Conservation (phyloP, 2,888 invertebrate species). For the Hydraecia micacea region DNA sequence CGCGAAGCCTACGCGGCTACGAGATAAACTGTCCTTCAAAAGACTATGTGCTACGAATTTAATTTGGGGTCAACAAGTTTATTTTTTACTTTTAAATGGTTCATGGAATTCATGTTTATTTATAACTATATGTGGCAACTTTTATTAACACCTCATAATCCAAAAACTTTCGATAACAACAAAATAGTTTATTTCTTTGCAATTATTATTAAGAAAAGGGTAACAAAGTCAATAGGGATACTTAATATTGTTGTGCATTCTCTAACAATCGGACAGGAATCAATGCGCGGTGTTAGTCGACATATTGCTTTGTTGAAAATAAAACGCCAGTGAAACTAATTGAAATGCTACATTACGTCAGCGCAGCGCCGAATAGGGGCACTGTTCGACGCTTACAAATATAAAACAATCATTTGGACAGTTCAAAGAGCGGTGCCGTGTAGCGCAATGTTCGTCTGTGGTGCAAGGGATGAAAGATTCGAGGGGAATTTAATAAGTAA, state of each 20-base stretch:
- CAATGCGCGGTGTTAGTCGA: constrained; percentile 74
- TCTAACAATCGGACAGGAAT: constrained; percentile 74
- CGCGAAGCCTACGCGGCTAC: constrained; percentile 66
- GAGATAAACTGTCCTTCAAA: constrained; percentile 49
- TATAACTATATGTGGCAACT: neutral
- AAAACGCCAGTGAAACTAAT: constrained; percentile 84
- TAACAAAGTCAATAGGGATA: constrained; percentile 57
- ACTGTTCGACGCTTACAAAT: constrained; percentile 87
- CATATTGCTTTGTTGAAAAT: constrained; percentile 82
- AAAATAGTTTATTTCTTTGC: constrained; percentile 55
- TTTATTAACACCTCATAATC: constrained; percentile 17
- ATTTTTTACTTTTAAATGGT: neutral
- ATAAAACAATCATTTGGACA: constrained; percentile 90
- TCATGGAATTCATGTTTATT: neutral
- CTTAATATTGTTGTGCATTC: constrained; percentile 69
- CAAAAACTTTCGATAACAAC: constrained; percentile 45
- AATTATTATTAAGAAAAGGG: constrained; percentile 65
- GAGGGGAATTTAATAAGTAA: neutral
- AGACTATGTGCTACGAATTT: constrained; percentile 47
- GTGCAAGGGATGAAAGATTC: constrained; percentile 54
- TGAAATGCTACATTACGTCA: constrained; percentile 88
- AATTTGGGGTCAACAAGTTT: neutral
- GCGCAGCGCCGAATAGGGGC: constrained; percentile 80
- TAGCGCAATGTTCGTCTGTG: constrained; percentile 79
- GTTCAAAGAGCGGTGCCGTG: constrained; percentile 86